Conservation (phyloP, 2,797 vertebrate species). For the Pangasius macronema region DNA sequence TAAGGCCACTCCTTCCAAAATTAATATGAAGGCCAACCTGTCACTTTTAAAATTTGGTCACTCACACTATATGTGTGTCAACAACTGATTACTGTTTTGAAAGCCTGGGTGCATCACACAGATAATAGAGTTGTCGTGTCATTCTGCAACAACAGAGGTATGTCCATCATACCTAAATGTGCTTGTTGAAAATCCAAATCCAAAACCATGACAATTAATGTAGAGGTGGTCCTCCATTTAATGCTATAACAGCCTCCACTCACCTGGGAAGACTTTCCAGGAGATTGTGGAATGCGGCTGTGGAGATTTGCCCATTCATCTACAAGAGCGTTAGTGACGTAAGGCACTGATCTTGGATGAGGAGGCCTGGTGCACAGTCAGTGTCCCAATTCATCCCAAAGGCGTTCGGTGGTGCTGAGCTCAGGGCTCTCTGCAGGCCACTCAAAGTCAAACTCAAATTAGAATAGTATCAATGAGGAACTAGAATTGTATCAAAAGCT, state of each 20-base stretch:
- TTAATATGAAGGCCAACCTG: not conserved
- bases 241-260: not conserved
- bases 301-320: not conserved
- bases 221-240: not conserved
- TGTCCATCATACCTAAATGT: too few relatives aligned
- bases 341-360: not conserved
- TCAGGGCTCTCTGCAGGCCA: not conserved
- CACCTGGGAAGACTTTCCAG: not conserved
- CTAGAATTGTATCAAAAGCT: not conserved
- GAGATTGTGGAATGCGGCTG: not conserved
- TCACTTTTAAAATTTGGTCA: not conserved
- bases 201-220: not conserved
- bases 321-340: not conserved
- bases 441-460: not conserved
- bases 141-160: not conserved
- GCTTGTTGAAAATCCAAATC: too few relatives aligned
- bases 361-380: not conserved
- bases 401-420: not conserved
- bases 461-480: not conserved
- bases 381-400: not conserved
- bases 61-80: not conserved
- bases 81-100: conserved; percentile 17
- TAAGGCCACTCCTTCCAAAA: not conserved
- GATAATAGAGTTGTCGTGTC: not conserved
- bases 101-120: not conserved